Percentiles rank a stretch among this genome's conserved stretches.
Evolutionary conservation across 2,113 vertebrate genomes (phyloP).

Genomic region (Anarrhichthys ocellatus): DNA sequence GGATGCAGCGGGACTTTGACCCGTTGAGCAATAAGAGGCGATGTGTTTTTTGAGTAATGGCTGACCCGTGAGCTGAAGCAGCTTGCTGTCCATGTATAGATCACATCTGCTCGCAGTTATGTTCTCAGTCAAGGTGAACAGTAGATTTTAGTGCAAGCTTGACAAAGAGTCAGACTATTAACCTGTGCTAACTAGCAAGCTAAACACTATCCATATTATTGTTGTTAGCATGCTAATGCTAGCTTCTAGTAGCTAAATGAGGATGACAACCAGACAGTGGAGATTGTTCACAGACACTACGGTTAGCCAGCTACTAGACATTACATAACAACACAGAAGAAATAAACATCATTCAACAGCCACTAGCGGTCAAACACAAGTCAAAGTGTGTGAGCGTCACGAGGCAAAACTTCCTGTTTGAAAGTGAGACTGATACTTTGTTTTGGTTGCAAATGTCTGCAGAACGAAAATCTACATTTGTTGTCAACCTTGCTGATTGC

Average conservation of each 20-base stretch:
- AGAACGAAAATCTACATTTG: neutral
- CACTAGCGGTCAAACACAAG: neutral
- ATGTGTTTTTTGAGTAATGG: too few species aligned
- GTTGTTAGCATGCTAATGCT: constrained; percentile 10
- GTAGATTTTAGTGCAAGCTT: neutral
- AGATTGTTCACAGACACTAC: neutral
- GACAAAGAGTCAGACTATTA: neutral
- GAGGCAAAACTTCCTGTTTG: neutral
- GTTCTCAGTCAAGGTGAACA: neutral
- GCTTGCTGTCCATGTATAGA: neutral
- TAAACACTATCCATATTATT: neutral
- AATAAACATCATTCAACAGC: neutral
- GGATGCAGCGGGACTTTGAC: neutral
- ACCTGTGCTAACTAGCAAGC: neutral
- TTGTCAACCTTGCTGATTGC: neutral
- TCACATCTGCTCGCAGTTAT: neutral
- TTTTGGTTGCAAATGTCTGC: neutral
- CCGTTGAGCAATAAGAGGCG: neutral
- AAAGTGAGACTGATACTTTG: too few species aligned
- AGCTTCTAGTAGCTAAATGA: neutral
- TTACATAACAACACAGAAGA: neutral
- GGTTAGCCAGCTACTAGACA: neutral
- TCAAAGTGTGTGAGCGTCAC: neutral
- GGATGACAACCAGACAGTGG: neutral
- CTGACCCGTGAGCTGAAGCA: neutral